Base-by-base conservation (phyloP, 1,140 invertebrate genomes). In the Diprion similis region DNA sequence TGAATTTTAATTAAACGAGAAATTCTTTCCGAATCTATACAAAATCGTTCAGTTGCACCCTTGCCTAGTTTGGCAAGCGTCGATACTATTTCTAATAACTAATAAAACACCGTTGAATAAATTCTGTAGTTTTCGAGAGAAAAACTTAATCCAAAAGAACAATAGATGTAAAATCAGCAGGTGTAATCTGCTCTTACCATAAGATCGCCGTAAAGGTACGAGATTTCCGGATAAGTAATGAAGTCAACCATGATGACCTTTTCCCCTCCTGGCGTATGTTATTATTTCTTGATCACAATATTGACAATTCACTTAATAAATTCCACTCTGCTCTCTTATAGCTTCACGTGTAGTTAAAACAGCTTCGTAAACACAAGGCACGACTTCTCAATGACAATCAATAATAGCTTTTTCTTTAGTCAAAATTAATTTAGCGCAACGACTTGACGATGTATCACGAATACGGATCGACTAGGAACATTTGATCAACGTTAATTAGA, bases 131-230 rank as follows among this genome's bases (percentile, higher is more conserved):
- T 37, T 37, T 37, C 24, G 1, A 4, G 24, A 4, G 6, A 37
- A 37, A 37, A 37, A 37, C 2, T 0, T 3, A 37, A 37, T 37
- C 24, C 24, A 37, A n/a, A n/a, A 37, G 24, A 37, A 37, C 6
- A 37, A 6, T 37, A 37, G 24, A 37, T 37, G 24, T 37, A 37
- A 37, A 37, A 37, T 37, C 24, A 37, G 2, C 24, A 37, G 6
- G 24, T 37, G 17, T 64, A 15, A 37, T 37, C 37, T 59, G 51
- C 24, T 37, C 51, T 4, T 75, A 77, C 76, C 76, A 77, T 70
- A 66, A 77, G 71, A 46, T 86, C 81, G 76, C 85, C 80, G 81
- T 82, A 84, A 78, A 87, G 83, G 75, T 85, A 86, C 73, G 83
- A 84, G 73, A 86, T 82, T 78, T 85, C 83, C 72, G 83, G 82